phyloP scores from a whole-genome alignment of 2,888 invertebrate species.

The Dascillus cervinus region DNA sequence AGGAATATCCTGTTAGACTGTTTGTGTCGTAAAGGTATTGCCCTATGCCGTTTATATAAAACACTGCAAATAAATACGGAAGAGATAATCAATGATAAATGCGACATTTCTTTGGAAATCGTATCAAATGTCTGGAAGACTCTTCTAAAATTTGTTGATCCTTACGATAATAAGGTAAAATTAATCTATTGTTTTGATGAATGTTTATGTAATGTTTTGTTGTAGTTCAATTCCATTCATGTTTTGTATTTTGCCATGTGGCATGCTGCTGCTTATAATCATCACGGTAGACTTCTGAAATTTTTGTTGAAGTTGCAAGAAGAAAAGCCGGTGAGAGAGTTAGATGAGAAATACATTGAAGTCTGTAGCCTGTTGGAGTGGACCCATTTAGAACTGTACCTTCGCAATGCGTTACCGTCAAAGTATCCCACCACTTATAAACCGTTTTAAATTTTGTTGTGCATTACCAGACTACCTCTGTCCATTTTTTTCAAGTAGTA shows the following conservation, averaged over 20 bases:
- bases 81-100: slow-evolving; percentile 34
- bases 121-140: slow-evolving; percentile 59
- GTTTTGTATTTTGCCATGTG: slow-evolving; percentile 70
- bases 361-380: slow-evolving; percentile 62
- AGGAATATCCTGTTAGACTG: slow-evolving; percentile 75
- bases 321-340: slow-evolving; percentile 68
- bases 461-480: too few relatives aligned
- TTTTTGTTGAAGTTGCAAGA: slow-evolving; percentile 69
- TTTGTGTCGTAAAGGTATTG: slow-evolving; percentile 65
- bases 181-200: too few relatives aligned
- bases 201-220: too few relatives aligned
- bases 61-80: slow-evolving; percentile 30
- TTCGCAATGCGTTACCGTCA: slow-evolving; percentile 52
- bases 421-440: slow-evolving; percentile 63
- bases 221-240: slow-evolving; percentile 21
- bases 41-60: slow-evolving; percentile 56
- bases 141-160: slow-evolving; percentile 73
- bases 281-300: slow-evolving; percentile 77
- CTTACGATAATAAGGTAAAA: slow-evolving; percentile 66
- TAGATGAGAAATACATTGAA: slow-evolving; percentile 60
- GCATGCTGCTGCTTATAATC: slow-evolving; percentile 71
- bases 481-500: too few relatives aligned
- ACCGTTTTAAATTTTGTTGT: slow-evolving; percentile 63
- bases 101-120: slow-evolving; percentile 39
- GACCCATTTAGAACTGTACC: slow-evolving; percentile 54